phyloP scores from a whole-genome alignment of 2,113 vertebrate genomes.

The Podarcis raffonei region DNA sequence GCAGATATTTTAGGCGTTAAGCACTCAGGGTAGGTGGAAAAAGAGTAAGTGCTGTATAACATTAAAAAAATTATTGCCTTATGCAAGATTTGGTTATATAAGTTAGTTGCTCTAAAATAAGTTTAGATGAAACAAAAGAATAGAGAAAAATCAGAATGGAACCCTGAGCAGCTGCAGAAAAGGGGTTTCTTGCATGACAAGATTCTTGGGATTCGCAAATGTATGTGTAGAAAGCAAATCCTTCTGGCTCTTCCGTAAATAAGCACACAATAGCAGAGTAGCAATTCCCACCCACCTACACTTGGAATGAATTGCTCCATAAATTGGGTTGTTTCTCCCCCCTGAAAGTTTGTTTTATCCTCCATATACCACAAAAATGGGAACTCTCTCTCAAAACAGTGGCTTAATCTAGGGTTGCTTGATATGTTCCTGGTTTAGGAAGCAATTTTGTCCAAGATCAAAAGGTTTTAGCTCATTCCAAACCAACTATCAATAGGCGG shows the following conservation, averaged over 20 bases:
- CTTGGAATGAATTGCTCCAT: not conserved
- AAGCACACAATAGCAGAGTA: not conserved
- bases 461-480: not conserved
- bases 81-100: too few relatives aligned
- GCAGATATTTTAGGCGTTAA: not conserved
- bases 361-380: constrained; percentile 3
- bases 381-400: not conserved
- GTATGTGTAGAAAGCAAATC: not conserved
- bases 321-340: not conserved
- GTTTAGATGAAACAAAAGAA: not conserved
- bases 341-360: not conserved
- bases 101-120: too few relatives aligned
- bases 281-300: not conserved
- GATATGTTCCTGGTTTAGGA: not conserved
- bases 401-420: not conserved
- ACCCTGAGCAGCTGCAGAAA: not conserved
- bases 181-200: too few relatives aligned
- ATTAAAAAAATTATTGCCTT: not conserved
- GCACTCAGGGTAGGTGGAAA: not conserved
- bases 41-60: not conserved
- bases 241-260: not conserved
- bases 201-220: not conserved
- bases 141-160: not conserved
- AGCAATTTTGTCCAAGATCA: constrained; percentile 18
- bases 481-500: not conserved